These are phyloP conservation scores for Meteorus colon DNA, from an alignment of 2,888 invertebrate species.

Conservation along the genomic window DNA sequence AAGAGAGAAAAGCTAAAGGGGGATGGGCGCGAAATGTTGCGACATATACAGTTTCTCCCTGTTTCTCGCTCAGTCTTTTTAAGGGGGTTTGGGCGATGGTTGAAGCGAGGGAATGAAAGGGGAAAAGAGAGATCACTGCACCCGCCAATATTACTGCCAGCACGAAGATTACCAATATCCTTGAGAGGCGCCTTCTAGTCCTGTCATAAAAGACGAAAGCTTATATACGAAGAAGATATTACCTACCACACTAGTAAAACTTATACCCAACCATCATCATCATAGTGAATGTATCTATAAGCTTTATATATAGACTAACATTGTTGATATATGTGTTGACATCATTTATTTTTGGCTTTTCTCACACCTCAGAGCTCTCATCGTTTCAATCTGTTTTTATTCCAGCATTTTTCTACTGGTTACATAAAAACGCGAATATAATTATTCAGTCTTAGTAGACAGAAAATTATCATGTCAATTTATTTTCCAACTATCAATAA, in stretches of 20 bases:
- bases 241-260: constrained; percentile 56
- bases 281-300: constrained; percentile 1
- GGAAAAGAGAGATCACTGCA: constrained; percentile 71
- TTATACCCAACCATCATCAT: constrained; percentile 49
- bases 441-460: too few relatives aligned
- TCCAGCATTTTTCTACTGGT: too few relatives aligned
- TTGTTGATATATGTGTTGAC: background rate
- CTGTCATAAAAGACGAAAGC: constrained; percentile 72
- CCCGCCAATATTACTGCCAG: constrained; percentile 71
- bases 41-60: background rate
- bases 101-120: constrained; percentile 44
- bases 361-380: too few relatives aligned
- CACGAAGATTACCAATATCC: constrained; percentile 73
- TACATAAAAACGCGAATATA: too few relatives aligned
- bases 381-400: too few relatives aligned
- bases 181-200: constrained; percentile 70
- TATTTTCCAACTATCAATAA: too few relatives aligned
- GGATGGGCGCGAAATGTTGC: constrained; percentile 25
- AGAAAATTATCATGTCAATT: too few relatives aligned
- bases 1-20: constrained; percentile 28
- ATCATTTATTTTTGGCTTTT: too few relatives aligned
- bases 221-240: constrained; percentile 69
- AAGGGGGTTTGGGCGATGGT: constrained; percentile 17
- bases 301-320: background rate
- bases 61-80: background rate